These are phyloP conservation scores for Ptiloglossa arizonensis DNA, from an alignment of 1,140 invertebrate genomes.

Conservation along the genomic window DNA sequence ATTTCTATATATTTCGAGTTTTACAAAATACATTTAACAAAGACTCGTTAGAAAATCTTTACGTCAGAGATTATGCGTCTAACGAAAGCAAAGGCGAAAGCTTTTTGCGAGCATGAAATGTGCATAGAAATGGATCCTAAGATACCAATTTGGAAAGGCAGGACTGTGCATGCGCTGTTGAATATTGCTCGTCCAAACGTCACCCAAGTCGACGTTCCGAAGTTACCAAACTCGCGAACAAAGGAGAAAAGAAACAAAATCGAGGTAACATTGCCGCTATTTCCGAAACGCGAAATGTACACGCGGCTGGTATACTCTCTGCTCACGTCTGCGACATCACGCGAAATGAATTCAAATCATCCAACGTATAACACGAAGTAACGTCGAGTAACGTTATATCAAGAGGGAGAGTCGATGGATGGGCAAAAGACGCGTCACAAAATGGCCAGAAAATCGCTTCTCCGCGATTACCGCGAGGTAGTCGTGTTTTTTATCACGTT, in stretches of 20 bases:
- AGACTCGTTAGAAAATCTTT: too few species aligned
- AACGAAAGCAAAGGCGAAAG: too few species aligned
- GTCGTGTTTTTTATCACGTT: too few species aligned
- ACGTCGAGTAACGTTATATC: conserved; percentile 19
- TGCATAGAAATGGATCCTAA: neutral
- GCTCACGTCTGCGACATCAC: conserved; percentile 40
- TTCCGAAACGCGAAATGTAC: neutral
- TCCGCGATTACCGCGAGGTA: neutral
- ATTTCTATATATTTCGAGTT: too few species aligned
- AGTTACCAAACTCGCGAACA: neutral
- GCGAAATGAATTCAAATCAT: conserved; percentile 48
- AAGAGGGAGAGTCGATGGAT: neutral
- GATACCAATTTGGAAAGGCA: neutral
- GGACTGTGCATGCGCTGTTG: too few species aligned
- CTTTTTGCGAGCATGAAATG: neutral
- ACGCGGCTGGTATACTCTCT: conserved; percentile 16
- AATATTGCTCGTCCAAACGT: too few species aligned
- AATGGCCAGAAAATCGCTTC: conserved; percentile 12
- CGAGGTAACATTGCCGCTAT: neutral
- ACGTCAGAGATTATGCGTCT: too few species aligned
- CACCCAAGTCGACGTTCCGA: neutral
- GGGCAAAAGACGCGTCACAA: neutral
- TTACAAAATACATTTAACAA: too few species aligned
- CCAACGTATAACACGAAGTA: conserved; percentile 23
- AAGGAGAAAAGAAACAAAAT: neutral